Evolutionary conservation across 2,888 invertebrate species (phyloP).

Genomic region (Lasius fuliginosus): DNA sequence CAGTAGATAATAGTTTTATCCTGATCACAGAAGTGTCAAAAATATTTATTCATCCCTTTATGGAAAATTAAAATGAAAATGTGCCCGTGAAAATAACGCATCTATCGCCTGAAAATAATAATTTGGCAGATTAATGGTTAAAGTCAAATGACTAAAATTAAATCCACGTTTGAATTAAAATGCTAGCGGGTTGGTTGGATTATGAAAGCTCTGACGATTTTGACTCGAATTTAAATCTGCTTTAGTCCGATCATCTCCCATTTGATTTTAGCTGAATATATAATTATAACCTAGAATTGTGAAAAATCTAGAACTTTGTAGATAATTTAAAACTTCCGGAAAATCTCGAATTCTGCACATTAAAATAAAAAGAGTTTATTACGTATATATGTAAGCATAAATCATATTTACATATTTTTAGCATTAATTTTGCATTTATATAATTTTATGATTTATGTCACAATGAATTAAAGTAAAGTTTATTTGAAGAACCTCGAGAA

Average conservation of each 20-base stretch:
- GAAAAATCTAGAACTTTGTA: not conserved
- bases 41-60: not conserved
- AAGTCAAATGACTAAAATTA: not conserved
- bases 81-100: not conserved
- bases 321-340: constrained; percentile 7
- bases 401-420: not conserved
- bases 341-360: not conserved
- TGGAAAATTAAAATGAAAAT: not conserved
- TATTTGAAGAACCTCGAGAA: not conserved
- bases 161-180: constrained; percentile 7
- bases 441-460: not conserved
- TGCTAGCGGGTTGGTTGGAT: not conserved
- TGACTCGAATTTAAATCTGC: constrained; percentile 11
- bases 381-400: not conserved
- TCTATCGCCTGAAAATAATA: not conserved
- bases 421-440: not conserved
- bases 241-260: not conserved
- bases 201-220: not conserved
- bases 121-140: constrained; percentile 8
- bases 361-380: not conserved
- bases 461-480: not conserved
- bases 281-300: constrained; percentile 3
- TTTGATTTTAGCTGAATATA: constrained; percentile 1
- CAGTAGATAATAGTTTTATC: not conserved
- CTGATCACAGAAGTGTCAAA: not conserved